These are phyloP conservation scores for Metacarcinus magister DNA, from an alignment of 2,888 invertebrate genomes.

Conservation along the genomic window DNA sequence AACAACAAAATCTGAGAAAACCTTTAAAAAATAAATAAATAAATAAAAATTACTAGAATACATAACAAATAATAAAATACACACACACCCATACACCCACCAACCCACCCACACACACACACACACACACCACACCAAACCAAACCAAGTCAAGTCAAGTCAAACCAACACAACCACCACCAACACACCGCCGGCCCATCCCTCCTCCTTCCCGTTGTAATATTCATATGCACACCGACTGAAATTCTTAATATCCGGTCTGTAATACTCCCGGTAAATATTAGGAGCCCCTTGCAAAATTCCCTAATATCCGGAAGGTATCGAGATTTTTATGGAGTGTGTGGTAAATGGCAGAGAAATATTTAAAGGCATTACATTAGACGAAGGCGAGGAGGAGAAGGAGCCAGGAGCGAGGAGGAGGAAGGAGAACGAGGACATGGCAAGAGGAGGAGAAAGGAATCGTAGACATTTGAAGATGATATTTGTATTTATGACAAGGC, in stretches of 20 bases:
- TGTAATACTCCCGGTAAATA: slow-evolving; percentile 78
- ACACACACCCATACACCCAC: neutral
- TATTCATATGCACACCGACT: slow-evolving; percentile 76
- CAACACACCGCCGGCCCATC: neutral
- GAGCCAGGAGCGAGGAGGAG: neutral
- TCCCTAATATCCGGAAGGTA: slow-evolving; percentile 78
- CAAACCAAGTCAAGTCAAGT: no score
- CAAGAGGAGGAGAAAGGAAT: neutral
- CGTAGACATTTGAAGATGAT: neutral
- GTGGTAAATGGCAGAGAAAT: slow-evolving; percentile 76
- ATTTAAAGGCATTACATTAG: slow-evolving; percentile 79
- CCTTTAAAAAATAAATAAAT: no score
- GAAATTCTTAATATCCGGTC: slow-evolving; percentile 78
- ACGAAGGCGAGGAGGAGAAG: neutral
- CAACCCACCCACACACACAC: neutral
- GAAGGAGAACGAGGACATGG: neutral
- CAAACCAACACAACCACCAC: neutral
- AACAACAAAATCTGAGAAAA: no score
- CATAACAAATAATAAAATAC: no score
- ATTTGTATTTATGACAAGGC: neutral
- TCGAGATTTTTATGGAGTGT: slow-evolving; percentile 75
- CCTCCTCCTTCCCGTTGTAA: neutral
- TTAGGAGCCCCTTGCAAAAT: slow-evolving; percentile 75
- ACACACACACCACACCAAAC: neutral
- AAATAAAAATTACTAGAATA: no score